Evolutionary conservation across 2,888 invertebrate genomes (phyloP), one percentile per base, ranked within the genome.

Genomic region (Maniola hyperantus): DNA sequence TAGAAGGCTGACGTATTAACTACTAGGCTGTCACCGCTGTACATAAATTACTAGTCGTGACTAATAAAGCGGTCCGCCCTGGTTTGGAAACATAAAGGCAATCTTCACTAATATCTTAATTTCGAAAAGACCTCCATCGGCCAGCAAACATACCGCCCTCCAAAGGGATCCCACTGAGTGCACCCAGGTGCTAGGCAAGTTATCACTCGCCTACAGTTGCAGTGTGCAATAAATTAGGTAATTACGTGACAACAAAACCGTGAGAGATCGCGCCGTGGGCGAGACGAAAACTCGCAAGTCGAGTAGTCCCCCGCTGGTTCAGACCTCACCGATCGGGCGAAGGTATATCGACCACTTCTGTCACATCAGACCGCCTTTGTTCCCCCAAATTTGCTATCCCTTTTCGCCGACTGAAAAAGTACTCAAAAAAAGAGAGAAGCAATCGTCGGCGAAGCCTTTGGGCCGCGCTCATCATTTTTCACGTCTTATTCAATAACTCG

Each of bases 401-500:
- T 86, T 84, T 78, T 78, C 76, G 73, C 74, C 71, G 71, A 69
- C 71, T 72, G 71, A 59, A 71, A 74, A 67, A 59, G 68, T 67
- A 62, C 60, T 67, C 62, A 70, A 71, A 82, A 82, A 87, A 80
- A 79, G 83, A 81, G 83, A 85, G 75, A 73, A 74, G 73, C 77
- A 76, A 80, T 79, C 77, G 88, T 83, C 90, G 91, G 91, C 90
- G 73, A 63, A 71, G 83, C 85, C 89, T 91, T 91, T 91, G 85
- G 84, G 77, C 76, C 77, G 82, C 79, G 81, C 83, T 86, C 90
- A 89, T 91, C 91, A 92, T 92, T 92, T 92, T 92, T 92, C 92
- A 92, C 89, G 89, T 92, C 90, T 90, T 88, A 90, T 91, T 92
- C 91, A 92, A 92, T 91, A 92, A 90, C 83, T 87, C 84, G 88